Base-by-base conservation (phyloP, 2,797 vertebrate species). In the Octomys mimax region DNA sequence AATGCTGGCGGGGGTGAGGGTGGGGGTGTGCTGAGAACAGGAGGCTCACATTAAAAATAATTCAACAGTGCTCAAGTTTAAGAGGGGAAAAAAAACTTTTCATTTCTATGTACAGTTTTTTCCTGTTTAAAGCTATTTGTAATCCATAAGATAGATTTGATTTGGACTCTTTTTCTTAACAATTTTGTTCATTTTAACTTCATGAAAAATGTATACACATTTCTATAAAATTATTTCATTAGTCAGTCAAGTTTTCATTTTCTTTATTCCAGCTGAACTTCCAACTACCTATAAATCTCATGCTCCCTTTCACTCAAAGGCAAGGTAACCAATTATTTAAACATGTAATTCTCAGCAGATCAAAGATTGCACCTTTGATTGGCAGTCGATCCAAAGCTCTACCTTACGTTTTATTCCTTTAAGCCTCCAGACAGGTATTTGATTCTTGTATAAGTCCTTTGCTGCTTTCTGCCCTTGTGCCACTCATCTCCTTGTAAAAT, bases 301-400 rank as follows among this genome's bases (percentile, higher is more conserved):
- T 62, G 89, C 22, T 82, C 97, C 92, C 91, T 66, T 92, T 97
- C 85, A 87, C 62, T 97, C 92, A 87, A 83, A 90, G 36, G 70
- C 96, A 93, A 94, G 79, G 86, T 97, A 96, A 88, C 93, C 91
- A 94, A 59, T 97, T 96, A 93, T 96, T 98, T 97, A 98, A 98
- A 97, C 71, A 71, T 80, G 92, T 95, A 92, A 92, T 82, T 90
- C 89, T 95, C 88, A 71, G 86, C 66, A 96, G 93, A 97, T 94
- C 89, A 94, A 92, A 91, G 85, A 95, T 97, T 96, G 81, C 28
- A 31, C 92, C 89, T 95, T 80, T 95, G 95, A 97, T 95, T 96
- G 96, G 92, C 85, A 98, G 87, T 28, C 83, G 85, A 2, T 71
- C 54, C 90, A 83, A 86, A 73, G 36, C 52, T 73, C 24, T 86